Evolutionary conservation across 2,888 invertebrate genomes (phyloP), one percentile per base, ranked within the genome.

Genomic region (Acleris sparsana): DNA sequence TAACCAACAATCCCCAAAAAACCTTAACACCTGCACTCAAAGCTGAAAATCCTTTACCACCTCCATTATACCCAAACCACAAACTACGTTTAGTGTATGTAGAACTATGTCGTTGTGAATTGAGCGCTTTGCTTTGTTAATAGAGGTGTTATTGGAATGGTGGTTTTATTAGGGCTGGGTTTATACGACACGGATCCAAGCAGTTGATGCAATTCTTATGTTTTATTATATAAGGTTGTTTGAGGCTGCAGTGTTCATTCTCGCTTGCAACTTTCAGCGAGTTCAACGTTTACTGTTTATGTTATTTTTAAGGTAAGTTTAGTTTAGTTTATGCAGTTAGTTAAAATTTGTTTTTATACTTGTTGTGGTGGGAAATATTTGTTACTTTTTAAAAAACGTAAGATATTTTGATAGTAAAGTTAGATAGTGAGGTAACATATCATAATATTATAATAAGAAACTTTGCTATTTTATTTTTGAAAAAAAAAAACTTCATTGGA

Each of bases 191-290:
- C 84, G 83, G 84, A 83, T 85, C 74, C 77, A 73, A 73, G 76
- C 75, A 76, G 92, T 92, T 92, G 89, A 88, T 92, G 92, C 92
- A 92, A 92, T 88, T 91, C 85, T 89, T 89, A 88, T 86, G 83
- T 90, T 88, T 84, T 91, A 92, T 92, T 92, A 92, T 92, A 92
- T 92, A 92, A 92, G 89, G 76, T 87, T 84, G 81, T 84, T 82
- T 80, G 77, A 72, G 69, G 77, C 73, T 74, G 73, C 75, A 73
- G 69, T 67, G 80, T 77, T 75, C 90, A 92, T 83, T 91, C 84
- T 82, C 69, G 80, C 77, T 82, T 83, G 83, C 80, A 85, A 70
- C 82, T 80, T 73, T 73, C 79, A 82, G 87, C 89, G 90, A 86
- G 89, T 80, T 84, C 77, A 83, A 87, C 87, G 91, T 79, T 76